Evolutionary conservation across 2,113 vertebrate genomes (phyloP).

Genomic region (Eclectus roratus): DNA sequence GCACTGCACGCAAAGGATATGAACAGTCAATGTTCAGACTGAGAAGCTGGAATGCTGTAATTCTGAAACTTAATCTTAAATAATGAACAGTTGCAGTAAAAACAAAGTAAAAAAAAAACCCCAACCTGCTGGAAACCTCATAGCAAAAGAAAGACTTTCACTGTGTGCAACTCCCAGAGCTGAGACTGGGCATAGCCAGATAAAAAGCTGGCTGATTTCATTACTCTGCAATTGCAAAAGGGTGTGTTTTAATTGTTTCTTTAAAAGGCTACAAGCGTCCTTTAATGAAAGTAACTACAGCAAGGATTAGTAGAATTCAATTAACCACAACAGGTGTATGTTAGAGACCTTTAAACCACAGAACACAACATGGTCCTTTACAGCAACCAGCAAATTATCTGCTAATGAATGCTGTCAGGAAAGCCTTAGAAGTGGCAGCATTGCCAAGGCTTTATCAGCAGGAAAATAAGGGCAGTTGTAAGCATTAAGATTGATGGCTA

Average conservation of each 20-base stretch:
- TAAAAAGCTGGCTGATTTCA: not conserved
- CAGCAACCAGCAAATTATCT: constrained; percentile 26
- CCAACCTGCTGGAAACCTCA: not conserved
- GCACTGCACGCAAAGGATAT: not conserved
- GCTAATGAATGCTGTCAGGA: constrained; percentile 18
- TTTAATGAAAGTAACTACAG: not conserved
- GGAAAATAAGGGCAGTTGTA: not conserved
- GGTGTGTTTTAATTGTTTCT: not conserved
- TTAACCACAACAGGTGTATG: not conserved
- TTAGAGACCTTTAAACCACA: not conserved
- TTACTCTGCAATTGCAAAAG: not conserved
- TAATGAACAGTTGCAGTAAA: not conserved
- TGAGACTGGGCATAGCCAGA: not conserved
- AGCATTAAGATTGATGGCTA: not conserved
- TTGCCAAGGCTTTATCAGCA: not conserved
- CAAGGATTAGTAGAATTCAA: constrained; percentile 27
- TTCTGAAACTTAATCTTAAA: not conserved
- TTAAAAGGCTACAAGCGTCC: not conserved
- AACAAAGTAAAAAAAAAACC: not conserved
- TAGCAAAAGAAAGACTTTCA: not conserved
- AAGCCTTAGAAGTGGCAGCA: not conserved
- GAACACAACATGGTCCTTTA: not conserved
- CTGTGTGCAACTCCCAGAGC: not conserved
- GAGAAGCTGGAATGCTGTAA: not conserved
- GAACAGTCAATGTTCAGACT: not conserved